These are phyloP conservation scores for Grus americana DNA, from an alignment of 2,113 vertebrate genomes.

Conservation along the genomic window DNA sequence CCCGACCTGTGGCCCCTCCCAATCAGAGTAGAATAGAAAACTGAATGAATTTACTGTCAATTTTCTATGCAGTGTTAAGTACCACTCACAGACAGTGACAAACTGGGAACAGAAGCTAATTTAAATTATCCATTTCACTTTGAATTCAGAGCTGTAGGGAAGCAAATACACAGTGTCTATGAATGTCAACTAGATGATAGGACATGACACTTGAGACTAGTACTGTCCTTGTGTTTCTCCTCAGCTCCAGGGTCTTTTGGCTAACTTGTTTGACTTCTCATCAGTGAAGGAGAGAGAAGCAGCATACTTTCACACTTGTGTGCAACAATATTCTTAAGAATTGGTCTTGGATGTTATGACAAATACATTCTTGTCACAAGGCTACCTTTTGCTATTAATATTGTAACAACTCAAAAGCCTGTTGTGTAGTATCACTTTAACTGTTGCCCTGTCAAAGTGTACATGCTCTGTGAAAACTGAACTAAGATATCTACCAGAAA, in stretches of 20 bases:
- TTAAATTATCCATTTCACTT: background rate
- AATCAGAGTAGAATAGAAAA: background rate
- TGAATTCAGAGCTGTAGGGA: background rate
- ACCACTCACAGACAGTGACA: background rate
- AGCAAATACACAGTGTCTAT: background rate
- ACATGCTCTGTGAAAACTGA: background rate
- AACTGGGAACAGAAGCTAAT: background rate
- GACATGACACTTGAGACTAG: background rate
- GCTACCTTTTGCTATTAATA: background rate
- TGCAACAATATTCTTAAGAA: background rate
- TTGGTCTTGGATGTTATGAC: rapidly evolving
- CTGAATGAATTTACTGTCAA: background rate
- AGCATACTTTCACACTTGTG: background rate
- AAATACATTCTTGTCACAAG: background rate
- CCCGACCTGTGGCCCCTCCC: rapidly evolving
- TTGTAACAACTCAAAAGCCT: background rate
- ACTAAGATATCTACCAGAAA: background rate
- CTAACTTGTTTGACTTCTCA: background rate
- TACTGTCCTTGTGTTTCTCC: background rate
- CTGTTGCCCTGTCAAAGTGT: background rate
- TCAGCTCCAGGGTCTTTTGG: background rate
- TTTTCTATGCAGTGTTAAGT: background rate
- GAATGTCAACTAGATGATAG: background rate
- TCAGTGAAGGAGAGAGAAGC: background rate
- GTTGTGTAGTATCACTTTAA: background rate